Conservation (phyloP, 2,797 vertebrate genomes). For the Clarias platycephalus region DNA sequence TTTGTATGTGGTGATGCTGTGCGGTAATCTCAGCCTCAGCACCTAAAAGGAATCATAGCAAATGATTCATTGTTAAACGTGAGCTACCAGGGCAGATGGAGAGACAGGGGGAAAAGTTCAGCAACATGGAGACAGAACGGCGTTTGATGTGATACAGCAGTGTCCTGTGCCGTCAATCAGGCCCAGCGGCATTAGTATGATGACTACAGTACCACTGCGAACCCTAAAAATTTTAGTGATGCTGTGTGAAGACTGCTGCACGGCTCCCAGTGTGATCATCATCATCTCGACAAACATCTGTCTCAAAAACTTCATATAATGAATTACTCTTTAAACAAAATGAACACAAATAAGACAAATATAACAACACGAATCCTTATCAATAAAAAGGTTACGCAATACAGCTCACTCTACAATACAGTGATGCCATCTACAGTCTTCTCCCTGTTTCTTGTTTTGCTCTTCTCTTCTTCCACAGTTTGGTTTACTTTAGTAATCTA, state of each 20-base stretch:
- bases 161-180: not conserved
- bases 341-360: not conserved
- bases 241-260: not conserved
- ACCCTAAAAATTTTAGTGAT: not conserved
- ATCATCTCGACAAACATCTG: not conserved
- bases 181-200: not conserved
- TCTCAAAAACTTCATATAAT: not conserved
- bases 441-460: not conserved
- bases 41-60: not conserved
- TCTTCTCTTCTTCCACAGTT: not conserved
- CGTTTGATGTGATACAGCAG: not conserved
- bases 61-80: not conserved
- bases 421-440: not conserved
- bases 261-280: not conserved
- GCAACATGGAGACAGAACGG: not conserved
- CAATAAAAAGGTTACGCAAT: not conserved
- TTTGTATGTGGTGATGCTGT: not conserved
- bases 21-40: not conserved
- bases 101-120: not conserved
- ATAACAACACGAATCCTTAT: not conserved
- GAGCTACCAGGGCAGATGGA: not conserved
- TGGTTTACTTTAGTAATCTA: not conserved
- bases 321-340: not conserved
- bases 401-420: not conserved
- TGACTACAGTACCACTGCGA: not conserved